phyloP scores from a whole-genome alignment of 2,113 vertebrate genomes.

The Oceanites oceanicus region DNA sequence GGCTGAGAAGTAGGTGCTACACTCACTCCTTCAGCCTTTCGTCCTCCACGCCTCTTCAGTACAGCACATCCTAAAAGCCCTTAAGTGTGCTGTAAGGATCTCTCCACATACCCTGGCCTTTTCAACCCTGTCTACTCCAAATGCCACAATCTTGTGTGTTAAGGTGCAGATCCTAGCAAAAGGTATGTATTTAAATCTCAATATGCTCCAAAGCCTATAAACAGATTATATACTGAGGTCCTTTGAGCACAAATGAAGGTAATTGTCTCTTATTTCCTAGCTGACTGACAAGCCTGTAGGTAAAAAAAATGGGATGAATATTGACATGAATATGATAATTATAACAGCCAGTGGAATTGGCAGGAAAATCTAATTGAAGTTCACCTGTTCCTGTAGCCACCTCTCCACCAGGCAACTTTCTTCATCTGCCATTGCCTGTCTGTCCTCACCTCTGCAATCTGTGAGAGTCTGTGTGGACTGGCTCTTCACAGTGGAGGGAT shows the following conservation, averaged over 20 bases:
- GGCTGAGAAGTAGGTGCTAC: not conserved
- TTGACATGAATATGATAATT: not conserved
- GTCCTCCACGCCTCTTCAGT: not conserved
- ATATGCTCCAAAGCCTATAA: not conserved
- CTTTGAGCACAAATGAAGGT: not conserved
- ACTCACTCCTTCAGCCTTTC: not conserved
- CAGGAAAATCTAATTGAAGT: constrained; percentile 30
- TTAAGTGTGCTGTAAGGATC: not conserved
- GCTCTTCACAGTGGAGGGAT: not conserved
- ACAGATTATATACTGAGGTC: constrained; percentile 30
- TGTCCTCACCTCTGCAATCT: not conserved
- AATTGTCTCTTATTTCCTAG: not conserved
- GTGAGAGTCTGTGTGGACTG: not conserved
- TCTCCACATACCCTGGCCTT: not conserved
- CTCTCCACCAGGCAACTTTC: not conserved
- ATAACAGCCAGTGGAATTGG: not conserved
- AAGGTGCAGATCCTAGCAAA: not conserved
- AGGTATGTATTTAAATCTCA: not conserved
- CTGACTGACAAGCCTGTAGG: not conserved
- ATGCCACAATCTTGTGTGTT: not conserved
- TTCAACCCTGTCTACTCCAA: not conserved
- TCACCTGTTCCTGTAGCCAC: not conserved
- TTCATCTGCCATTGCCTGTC: not conserved
- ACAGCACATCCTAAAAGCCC: not conserved
- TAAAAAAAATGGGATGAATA: not conserved